phyloP scores from a whole-genome alignment of 2,888 invertebrate species.

The Adelognathus sp. region DNA sequence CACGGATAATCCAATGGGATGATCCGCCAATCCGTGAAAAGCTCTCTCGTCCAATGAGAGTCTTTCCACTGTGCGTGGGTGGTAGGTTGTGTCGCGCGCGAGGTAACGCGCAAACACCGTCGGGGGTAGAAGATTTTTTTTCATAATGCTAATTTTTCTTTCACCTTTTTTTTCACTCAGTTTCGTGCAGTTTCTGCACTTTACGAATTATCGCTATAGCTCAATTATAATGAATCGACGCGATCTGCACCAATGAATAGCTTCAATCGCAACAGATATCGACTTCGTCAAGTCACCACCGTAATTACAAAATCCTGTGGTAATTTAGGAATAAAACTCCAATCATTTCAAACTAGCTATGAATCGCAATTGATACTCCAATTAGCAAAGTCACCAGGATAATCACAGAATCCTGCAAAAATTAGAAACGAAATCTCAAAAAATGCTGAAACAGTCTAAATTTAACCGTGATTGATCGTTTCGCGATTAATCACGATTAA shows the following conservation, averaged over 20 bases:
- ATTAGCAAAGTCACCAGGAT: too few species aligned
- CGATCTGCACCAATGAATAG: constrained; percentile 22
- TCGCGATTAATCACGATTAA: too few species aligned
- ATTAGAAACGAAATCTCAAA: too few species aligned
- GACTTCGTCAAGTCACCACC: background rate
- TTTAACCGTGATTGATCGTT: too few species aligned
- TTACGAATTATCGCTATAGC: background rate
- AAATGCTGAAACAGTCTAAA: too few species aligned
- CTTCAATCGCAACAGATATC: constrained; percentile 20
- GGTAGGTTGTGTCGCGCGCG: constrained; percentile 55
- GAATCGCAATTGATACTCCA: too few species aligned
- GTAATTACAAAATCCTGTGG: constrained; percentile 1
- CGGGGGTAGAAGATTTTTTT: constrained; percentile 19
- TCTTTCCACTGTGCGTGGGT: constrained; percentile 62
- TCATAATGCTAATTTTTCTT: constrained; percentile 13
- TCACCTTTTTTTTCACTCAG: background rate
- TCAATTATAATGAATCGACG: background rate
- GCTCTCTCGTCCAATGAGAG: constrained; percentile 66
- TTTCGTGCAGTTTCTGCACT: constrained; percentile 8
- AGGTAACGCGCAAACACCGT: constrained; percentile 16
- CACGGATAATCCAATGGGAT: constrained; percentile 81
- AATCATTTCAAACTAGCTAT: too few species aligned
- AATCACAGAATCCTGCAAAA: too few species aligned
- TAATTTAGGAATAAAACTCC: too few species aligned
- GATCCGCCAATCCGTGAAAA: constrained; percentile 77